These are phyloP conservation scores for Gasterosteus aculeatus DNA, from an alignment of 2,113 vertebrate species.

Conservation along the genomic window DNA sequence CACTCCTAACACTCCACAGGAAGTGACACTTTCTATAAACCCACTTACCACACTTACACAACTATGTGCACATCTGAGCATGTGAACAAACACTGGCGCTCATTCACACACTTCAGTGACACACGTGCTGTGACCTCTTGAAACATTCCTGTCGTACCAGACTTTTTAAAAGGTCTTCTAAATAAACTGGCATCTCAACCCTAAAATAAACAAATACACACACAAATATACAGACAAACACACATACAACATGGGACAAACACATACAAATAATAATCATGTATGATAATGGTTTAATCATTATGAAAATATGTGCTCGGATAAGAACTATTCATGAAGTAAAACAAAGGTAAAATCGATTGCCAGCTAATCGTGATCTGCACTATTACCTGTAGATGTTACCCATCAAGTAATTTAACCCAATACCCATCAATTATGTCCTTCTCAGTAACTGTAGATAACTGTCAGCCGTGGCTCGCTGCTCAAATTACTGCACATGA, in stretches of 20 bases:
- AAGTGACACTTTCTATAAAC: neutral
- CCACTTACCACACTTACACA: conserved; percentile 19
- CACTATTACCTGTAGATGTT: neutral
- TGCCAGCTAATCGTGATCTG: neutral
- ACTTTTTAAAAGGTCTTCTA: conserved; percentile 48
- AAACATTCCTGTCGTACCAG: conserved; percentile 54
- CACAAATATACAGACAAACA: neutral
- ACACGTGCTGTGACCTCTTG: conserved; percentile 10
- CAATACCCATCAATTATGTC: neutral
- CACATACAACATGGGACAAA: neutral
- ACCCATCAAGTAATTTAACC: neutral
- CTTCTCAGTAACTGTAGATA: neutral
- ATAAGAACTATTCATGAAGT: neutral
- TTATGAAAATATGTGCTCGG: neutral
- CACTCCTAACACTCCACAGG: too few relatives aligned
- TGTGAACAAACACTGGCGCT: conserved; percentile 10
- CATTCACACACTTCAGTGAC: conserved; percentile 4
- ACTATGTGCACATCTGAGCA: conserved; percentile 20
- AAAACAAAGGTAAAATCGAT: neutral
- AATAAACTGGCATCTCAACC: conserved; percentile 43
- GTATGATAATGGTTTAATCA: neutral
- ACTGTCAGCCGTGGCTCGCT: neutral
- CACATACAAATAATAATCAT: neutral
- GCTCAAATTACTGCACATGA: neutral
- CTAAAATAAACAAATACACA: neutral